Evolutionary conservation across 2,888 invertebrate species (phyloP), one percentile per base, ranked within the genome.

Genomic region (Cylloceria caligata): DNA sequence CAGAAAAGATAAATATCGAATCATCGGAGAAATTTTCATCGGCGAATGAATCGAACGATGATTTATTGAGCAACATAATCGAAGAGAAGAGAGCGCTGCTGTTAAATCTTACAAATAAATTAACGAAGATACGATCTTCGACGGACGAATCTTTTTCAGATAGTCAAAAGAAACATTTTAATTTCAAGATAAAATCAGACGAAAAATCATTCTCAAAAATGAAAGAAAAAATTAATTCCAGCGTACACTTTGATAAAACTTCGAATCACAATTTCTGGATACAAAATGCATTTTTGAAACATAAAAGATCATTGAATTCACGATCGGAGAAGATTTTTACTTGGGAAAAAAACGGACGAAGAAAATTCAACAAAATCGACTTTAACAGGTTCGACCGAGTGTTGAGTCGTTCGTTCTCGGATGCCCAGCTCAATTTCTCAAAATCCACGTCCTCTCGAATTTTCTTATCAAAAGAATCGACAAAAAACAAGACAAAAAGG

Each of bases 31-130:
- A 60, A 52, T 67, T 42, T 67, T 60, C 72, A 1, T 45, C 72
- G 4, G 34, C 34, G 9, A 45, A 24, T n/a, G 65, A 69, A 52
- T 9, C 11, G 21, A 77, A 73, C 49, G 73, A 69, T 11, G 69
- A 74, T 49, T 47, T 34, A 9, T 52, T 49, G 6, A 16, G 2
- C 5, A 47, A 3, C 13, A 55, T 6, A 55, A 27, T 24, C 27
- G 55, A 52, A 19, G 72, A 81, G 13, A 68, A 49, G 3, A 60
- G 36, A 73, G 9, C 30, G 3, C 36, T 62, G 27, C 39, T 68
- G 9, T 4, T 52, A 13, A 27, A 73, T 39, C 16, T 11, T 24
- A 30, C 60, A 24, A 47, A 21, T 9, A 39, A 39, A 71, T 47
- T 60, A 24, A 67, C 45, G 34, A 68, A 62, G n/a, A n/a, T n/a